Evolutionary conservation across 2,888 invertebrate genomes (phyloP), one percentile per base, ranked within the genome.

Genomic region (Hydropsyche betteni): DNA sequence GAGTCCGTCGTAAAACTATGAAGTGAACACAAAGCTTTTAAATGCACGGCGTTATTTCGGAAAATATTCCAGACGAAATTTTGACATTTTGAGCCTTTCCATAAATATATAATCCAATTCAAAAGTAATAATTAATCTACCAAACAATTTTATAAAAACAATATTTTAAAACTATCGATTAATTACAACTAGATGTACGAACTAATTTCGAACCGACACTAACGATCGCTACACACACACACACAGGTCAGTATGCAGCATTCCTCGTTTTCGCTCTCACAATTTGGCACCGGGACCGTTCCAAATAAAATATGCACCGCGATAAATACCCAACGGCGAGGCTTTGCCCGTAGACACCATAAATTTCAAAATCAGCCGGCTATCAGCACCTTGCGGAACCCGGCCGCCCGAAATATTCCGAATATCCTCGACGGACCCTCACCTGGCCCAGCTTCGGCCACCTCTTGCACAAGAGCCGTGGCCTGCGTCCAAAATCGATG

Each of bases 291-390:
- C 34, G 24, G 64, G 36, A 36, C 44, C 68, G 75, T 55, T 53
- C 44, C 52, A 61, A 51, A 52, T 72, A 73, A 75, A 75, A 72
- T 75, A 72, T 71, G 75, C 72, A 72, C 75, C 68, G 64, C 24
- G 64, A 64, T 64, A 64, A 64, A 64, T 64, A 64, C 64, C 55
- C 71, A 61, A 61, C 14, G 12, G 75, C 33, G 14, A 14, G 44
- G 72, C 72, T 72, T 58, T 58, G 36, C 44, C 12, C 36, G 50
- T 69, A 74, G 74, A 76, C 61, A 74, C 76, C 76, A 74, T 76
- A 76, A 76, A 75, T 75, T 75, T 75, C 72, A 68, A 73, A 72
- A 75, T 75, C 75, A 71, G 61, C 75, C 61, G 64, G 51, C 71
- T 75, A 75, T 75, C 75, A 75, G 70, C 75, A 71, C 70, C 70